Evolutionary conservation across 2,113 vertebrate genomes (phyloP).

Genomic region (Sinocyclocheilus rhinocerous): DNA sequence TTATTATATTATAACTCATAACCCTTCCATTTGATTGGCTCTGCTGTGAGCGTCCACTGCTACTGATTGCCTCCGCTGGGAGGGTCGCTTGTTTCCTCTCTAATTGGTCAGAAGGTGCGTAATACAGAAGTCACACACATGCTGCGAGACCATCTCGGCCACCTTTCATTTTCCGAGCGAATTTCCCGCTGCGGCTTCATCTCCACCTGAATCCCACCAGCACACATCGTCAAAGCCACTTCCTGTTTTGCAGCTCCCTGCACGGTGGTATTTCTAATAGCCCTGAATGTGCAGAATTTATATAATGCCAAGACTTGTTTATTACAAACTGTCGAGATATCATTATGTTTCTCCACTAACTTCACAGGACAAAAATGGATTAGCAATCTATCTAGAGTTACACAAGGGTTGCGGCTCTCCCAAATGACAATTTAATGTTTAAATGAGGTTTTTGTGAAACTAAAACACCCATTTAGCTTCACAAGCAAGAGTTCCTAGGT

Average conservation of each 20-base stretch:
- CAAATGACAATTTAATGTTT: background rate
- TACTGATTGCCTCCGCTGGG: conserved; percentile 21
- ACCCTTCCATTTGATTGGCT: background rate
- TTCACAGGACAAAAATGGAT: background rate
- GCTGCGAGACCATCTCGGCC: conserved; percentile 6
- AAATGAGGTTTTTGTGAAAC: background rate
- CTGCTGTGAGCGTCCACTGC: background rate
- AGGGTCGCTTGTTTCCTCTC: conserved; percentile 19
- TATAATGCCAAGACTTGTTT: background rate
- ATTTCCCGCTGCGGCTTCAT: background rate
- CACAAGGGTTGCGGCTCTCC: background rate
- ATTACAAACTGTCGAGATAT: background rate
- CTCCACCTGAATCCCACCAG: conserved; percentile 21
- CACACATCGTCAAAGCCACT: conserved; percentile 8
- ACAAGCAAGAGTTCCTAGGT: background rate
- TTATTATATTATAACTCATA: conserved; percentile 4
- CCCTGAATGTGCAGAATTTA: conserved; percentile 6
- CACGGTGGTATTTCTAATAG: conserved; percentile 10
- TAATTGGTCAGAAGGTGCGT: background rate
- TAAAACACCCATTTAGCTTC: background rate
- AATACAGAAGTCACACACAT: background rate
- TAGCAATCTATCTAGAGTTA: conserved; percentile 11
- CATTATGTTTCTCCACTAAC: background rate
- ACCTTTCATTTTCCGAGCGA: conserved; percentile 12
- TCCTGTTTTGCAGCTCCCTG: background rate